Percentiles rank a stretch among this genome's conserved stretches.
These are phyloP conservation scores for Cetonia aurata DNA, from an alignment of 2,888 invertebrate species.

Conservation along the genomic window DNA sequence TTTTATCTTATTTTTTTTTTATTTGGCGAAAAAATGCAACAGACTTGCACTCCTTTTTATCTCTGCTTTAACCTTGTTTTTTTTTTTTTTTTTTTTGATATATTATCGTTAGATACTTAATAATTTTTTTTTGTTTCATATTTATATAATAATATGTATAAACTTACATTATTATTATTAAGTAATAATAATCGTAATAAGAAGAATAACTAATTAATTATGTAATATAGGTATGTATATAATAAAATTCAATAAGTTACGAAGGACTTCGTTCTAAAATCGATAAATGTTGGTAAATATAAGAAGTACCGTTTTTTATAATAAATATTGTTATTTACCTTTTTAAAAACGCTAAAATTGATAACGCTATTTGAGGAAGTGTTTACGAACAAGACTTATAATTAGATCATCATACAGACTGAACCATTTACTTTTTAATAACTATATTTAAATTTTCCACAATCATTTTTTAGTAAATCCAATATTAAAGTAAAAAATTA, in stretches of 20 bases:
- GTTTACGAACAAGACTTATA: conserved; percentile 5
- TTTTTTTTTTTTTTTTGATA: conserved; percentile 58
- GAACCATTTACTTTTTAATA: no score
- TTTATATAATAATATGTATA: conserved; percentile 41
- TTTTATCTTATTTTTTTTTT: conserved; percentile 51
- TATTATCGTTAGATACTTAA: conserved; percentile 46
- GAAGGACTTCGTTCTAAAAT: conserved; percentile 65
- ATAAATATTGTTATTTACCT: conserved; percentile 36
- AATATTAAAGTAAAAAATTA: no score
- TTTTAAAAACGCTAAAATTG: background rate
- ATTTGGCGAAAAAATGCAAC: conserved; percentile 59
- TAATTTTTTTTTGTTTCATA: conserved; percentile 46
- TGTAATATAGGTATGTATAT: conserved; percentile 59
- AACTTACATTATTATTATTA: conserved; percentile 42
- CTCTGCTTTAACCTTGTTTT: background rate
- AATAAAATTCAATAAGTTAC: conserved; percentile 65
- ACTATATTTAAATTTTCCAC: no score
- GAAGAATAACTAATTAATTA: conserved; percentile 55
- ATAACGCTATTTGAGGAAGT: background rate
- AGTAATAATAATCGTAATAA: conserved; percentile 40
- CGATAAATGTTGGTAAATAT: conserved; percentile 57
- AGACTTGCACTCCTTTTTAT: conserved; percentile 62
- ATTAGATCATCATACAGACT: conserved; percentile 19
- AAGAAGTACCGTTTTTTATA: conserved; percentile 46
- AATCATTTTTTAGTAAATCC: no score